phyloP scores from a whole-genome alignment of 37 sponge, comb jelly and placozoan species.

The Cliona cf. orientalis region DNA sequence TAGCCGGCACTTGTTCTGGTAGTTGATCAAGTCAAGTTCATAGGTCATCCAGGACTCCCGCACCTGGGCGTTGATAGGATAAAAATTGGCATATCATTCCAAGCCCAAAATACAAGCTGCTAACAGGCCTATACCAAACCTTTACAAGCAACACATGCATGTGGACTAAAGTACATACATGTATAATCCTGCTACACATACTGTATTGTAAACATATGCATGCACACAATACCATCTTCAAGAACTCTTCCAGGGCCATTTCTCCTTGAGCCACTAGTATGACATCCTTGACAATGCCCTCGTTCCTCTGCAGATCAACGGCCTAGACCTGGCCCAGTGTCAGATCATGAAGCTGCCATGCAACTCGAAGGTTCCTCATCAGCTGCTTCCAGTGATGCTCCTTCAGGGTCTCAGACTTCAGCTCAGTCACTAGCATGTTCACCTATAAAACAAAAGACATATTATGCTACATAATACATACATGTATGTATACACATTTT shows the following conservation, averaged over 20 bases:
- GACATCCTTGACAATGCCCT: slow-evolving; percentile 82
- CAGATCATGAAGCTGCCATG: slow-evolving; percentile 87
- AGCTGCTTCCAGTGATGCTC: slow-evolving; percentile 98
- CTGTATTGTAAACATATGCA: neutral
- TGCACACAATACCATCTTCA: slow-evolving; percentile 77
- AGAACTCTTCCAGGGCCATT: slow-evolving; percentile 98
- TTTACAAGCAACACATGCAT: no score
- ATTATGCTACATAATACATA: no score
- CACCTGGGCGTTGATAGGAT: slow-evolving; percentile 48
- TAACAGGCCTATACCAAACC: no score
- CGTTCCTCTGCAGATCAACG: slow-evolving; percentile 91
- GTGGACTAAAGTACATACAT: no score
- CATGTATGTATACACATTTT: no score
- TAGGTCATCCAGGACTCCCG: slow-evolving; percentile 93
- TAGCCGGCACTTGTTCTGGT: slow-evolving; percentile 96
- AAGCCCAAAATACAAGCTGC: no score
- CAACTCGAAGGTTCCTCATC: slow-evolving; percentile 81
- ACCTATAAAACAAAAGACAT: no score
- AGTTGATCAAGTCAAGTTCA: slow-evolving; percentile 94
- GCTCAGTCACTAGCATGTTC: slow-evolving; percentile 83
- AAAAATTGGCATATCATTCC: no score
- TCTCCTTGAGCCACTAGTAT: slow-evolving; percentile 94
- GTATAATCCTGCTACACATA: no score
- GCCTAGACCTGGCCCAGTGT: slow-evolving; percentile 95
- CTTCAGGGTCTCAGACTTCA: slow-evolving; percentile 97